Conservation (phyloP, 1,140 invertebrate genomes). For the Ips typographus region DNA sequence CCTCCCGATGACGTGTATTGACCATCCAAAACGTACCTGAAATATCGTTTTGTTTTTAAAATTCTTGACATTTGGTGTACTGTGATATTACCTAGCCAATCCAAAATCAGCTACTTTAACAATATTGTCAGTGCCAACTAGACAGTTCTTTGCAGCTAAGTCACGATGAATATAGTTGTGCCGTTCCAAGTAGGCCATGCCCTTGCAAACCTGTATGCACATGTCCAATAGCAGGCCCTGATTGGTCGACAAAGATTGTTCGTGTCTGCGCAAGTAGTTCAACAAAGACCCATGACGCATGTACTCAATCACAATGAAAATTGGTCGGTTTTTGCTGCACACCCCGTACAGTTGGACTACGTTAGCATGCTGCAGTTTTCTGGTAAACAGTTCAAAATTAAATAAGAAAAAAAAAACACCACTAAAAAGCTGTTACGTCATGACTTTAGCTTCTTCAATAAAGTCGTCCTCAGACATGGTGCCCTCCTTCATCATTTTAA, state of each 20-base stretch:
- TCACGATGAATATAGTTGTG: slow-evolving; percentile 96
- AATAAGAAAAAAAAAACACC: too few relatives aligned
- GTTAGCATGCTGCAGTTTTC: slow-evolving; percentile 91
- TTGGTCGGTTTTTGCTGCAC: slow-evolving; percentile 90
- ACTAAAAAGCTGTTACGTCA: slow-evolving; percentile 64
- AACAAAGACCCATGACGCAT: slow-evolving; percentile 91
- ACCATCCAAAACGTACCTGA: slow-evolving; percentile 85
- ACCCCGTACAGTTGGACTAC: slow-evolving; percentile 95
- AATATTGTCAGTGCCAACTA: slow-evolving; percentile 89
- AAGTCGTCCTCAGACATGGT: slow-evolving; percentile 97
- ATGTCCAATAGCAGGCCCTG: slow-evolving; percentile 85
- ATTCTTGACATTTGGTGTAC: too few relatives aligned
- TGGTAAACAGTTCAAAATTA: slow-evolving; percentile 48
- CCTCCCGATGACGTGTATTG: slow-evolving; percentile 95
- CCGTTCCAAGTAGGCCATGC: slow-evolving; percentile 94
- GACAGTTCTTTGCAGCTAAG: slow-evolving; percentile 92
- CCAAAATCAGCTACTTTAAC: slow-evolving; percentile 97
- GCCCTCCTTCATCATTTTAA: slow-evolving; percentile 97
- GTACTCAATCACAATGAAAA: slow-evolving; percentile 95
- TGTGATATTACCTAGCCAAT: slow-evolving; percentile 65
- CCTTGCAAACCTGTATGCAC: slow-evolving; percentile 94
- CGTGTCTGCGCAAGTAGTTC: slow-evolving; percentile 85
- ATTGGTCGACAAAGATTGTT: slow-evolving; percentile 75
- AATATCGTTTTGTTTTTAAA: too few relatives aligned
- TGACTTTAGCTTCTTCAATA: slow-evolving; percentile 94